Evolutionary conservation across 2,888 invertebrate genomes (phyloP).

Genomic region (Ophion costatus): DNA sequence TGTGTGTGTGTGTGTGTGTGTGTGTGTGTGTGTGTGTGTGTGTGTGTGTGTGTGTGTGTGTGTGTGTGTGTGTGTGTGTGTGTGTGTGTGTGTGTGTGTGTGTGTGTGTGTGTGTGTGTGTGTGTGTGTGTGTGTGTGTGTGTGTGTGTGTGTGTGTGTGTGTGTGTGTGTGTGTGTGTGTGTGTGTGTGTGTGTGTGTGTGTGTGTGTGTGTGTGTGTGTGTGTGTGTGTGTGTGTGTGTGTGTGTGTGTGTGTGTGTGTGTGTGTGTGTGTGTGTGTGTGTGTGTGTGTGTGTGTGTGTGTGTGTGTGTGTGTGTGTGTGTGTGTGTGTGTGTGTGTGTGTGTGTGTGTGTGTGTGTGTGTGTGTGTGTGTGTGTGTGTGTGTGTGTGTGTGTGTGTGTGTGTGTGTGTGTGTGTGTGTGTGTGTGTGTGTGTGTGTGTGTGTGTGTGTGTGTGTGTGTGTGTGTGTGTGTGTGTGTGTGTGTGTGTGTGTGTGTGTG

Average conservation of each 20-base stretch:
- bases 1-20: background rate
- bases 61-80: background rate
- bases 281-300: background rate
- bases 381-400: background rate
- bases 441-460: background rate
- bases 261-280: background rate
- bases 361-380: background rate
- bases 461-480: background rate
- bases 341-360: background rate
- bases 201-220: background rate
- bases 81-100: background rate
- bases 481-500: background rate
- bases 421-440: background rate
- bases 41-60: background rate
- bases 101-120: background rate
- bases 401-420: background rate
- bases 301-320: background rate
- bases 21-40: background rate
- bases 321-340: background rate
- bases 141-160: background rate
- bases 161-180: background rate
- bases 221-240: background rate
- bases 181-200: background rate
- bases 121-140: background rate
- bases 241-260: background rate